Base-by-base conservation (phyloP, 1,140 invertebrate genomes). In the Aleiodes sp. region DNA sequence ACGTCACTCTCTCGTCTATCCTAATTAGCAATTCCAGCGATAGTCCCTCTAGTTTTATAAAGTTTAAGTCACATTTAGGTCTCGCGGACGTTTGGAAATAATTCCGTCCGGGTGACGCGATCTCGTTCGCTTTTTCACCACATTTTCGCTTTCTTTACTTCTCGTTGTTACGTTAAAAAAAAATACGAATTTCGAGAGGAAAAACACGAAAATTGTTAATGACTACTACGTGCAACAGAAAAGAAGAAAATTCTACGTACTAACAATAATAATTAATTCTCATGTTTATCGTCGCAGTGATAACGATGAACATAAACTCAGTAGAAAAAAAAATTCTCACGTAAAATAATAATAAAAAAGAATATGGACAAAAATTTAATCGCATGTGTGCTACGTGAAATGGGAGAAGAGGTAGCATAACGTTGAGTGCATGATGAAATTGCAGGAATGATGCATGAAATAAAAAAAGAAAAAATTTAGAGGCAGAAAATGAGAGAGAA, bases 1-100 rank as follows among this genome's bases (percentile, higher is more conserved):
- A 21, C 65, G 28, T 7, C 10, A 37, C 33, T 2, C 24, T 52
- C 46, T 67, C 65, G 65, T 67, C 60, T 67, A 67, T 67, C 65
- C 56, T 67, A 67, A 67, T 67, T 67, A 67, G 65, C 65, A 67
- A 67, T 67, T 67, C 65, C 65, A 67, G 65, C 35, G 56, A 59
- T 67, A 67, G 52, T 12, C 46, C 21, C 46, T 24, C 46, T 46
- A 46, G n/a, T 52, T 52, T 21, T 52, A 46, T 52, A 57, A 21
- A n/a, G 24, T 24, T n/a, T 63, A 16, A 28, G 12, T 64, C 39
- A 46, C 33, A 37, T 43, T 19, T 19, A 28, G 26, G 24, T 31
- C 43, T 65, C 41, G n/a, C 63, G 41, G 24, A n/a, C 63, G 63
- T 46, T 52, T 65, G 43, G 43, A 65, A 65, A 65, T 65, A 65